Percentiles rank a stretch among this genome's conserved stretches.
Evolutionary conservation across 2,888 invertebrate species (phyloP).

Genomic region (Psococerastis gibbosa): DNA sequence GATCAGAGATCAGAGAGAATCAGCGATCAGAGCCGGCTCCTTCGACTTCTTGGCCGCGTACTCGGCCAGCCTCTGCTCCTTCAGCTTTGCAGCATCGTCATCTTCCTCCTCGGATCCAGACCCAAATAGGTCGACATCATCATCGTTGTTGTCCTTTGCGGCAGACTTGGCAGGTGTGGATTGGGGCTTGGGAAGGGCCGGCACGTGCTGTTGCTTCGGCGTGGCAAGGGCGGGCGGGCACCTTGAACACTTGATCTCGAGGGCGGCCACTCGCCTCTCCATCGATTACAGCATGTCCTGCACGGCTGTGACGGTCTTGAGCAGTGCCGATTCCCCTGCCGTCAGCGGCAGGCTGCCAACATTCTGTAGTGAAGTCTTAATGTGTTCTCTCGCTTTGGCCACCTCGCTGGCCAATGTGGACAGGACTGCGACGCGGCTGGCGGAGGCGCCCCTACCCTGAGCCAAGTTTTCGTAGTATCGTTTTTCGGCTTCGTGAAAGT

Average conservation of each 20-base stretch:
- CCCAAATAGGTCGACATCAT: conserved; percentile 63
- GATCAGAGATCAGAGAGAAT: too few relatives aligned
- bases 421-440: too few relatives aligned
- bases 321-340: not conserved
- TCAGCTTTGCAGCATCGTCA: conserved; percentile 66
- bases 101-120: conserved; percentile 54
- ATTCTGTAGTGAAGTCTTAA: conserved; percentile 37
- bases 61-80: conserved; percentile 76
- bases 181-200: conserved; percentile 23
- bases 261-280: conserved; percentile 23
- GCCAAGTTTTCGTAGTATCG: conserved; percentile 46
- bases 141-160: conserved; percentile 39
- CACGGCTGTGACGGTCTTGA: not conserved
- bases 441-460: too few relatives aligned
- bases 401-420: conserved; percentile 69
- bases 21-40: conserved; percentile 86
- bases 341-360: too few relatives aligned
- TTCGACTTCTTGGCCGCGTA: conserved; percentile 90
- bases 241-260: conserved; percentile 32
- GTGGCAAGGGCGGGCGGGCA: not conserved
- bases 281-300: conserved; percentile 20
- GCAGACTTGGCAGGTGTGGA: conserved; percentile 21
- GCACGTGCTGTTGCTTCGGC: conserved; percentile 16
- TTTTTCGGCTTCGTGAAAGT: conserved; percentile 58
- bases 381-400: conserved; percentile 70